These are phyloP conservation scores for Callyntrura guangdongensis DNA, from an alignment of 2,888 invertebrate species.

Conservation along the genomic window DNA sequence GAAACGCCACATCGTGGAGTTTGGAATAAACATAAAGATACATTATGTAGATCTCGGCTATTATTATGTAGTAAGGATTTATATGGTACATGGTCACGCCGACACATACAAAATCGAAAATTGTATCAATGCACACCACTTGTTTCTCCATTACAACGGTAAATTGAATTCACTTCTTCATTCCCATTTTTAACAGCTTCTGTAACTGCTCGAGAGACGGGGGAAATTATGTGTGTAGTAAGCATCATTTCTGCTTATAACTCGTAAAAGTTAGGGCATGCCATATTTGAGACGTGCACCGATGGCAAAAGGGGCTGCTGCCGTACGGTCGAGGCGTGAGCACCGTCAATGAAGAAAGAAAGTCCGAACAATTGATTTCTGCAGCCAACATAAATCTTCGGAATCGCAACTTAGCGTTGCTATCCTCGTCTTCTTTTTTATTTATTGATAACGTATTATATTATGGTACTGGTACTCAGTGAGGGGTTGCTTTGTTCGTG, in stretches of 20 bases:
- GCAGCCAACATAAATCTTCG: conserved; percentile 75
- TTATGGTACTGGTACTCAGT: background rate
- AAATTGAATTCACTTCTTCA: conserved; percentile 31
- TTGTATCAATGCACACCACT: conserved; percentile 2
- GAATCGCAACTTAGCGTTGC: conserved; percentile 73
- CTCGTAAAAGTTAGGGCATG: background rate
- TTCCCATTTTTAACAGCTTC: background rate
- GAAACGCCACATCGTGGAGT: background rate
- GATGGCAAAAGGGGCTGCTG: background rate
- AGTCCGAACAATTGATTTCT: conserved; percentile 79
- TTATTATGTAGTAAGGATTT: background rate
- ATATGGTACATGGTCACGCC: background rate
- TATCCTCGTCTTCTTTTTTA: conserved; percentile 52
- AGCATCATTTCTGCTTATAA: background rate
- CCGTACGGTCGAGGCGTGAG: conserved; percentile 56
- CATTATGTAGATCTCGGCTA: background rate
- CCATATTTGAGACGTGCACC: background rate
- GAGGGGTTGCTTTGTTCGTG: background rate
- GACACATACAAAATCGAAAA: too few species aligned
- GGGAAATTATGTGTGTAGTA: conserved; percentile 15
- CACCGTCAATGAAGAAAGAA: conserved; percentile 60
- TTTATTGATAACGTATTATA: background rate
- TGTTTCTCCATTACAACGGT: conserved; percentile 25
- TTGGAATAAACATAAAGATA: background rate
- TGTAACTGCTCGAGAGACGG: conserved; percentile 28